Evolutionary conservation across 2,797 vertebrate species (phyloP), one percentile per base, ranked within the genome.

Genomic region (Adelosebastes latens): DNA sequence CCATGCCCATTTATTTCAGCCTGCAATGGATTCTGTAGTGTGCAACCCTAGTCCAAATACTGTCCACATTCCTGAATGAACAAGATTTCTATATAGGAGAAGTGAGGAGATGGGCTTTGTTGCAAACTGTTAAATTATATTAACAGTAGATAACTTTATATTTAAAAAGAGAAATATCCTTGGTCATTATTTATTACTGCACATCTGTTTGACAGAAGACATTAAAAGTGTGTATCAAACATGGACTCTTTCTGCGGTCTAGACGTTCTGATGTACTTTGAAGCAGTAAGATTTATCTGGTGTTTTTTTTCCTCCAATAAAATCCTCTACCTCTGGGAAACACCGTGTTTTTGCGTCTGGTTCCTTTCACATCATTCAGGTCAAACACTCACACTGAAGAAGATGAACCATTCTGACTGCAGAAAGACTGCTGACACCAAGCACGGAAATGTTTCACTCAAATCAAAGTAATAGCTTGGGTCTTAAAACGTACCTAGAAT

Each of bases 171-270:
- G 20, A 36, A 59, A 71, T 96, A 96, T 96, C 96, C 92, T 94
- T 93, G 93, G 94, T 96, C 93, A 96, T 97, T 97, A 98, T 98
- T 98, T 98, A 97, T 98, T 97, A 96, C 95, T 93, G 92, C 88
- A 94, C 95, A 96, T 97, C 95, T 93, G 96, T 97, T 95, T 89
- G 71, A 88, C 75, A 88, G 72, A 86, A 76, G 69, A 69, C 70
- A 96, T 95, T 97, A 93, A 97, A 96, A 68, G 81, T 91, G 95
- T 96, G 95, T 95, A 95, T 87, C 36, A 96, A 95, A 79, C 92
- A 93, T 96, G 94, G 95, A 95, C 95, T 94, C 34, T 96, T 95
- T 95, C 93, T 95, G 93, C 91, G 92, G 95, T 96, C 96, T 96
- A 95, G 94, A 96, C 93, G 58, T 92, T 96, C 94, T 96, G 94